Conservation (phyloP, 2,888 invertebrate species). For the Spisula subtruncata region DNA sequence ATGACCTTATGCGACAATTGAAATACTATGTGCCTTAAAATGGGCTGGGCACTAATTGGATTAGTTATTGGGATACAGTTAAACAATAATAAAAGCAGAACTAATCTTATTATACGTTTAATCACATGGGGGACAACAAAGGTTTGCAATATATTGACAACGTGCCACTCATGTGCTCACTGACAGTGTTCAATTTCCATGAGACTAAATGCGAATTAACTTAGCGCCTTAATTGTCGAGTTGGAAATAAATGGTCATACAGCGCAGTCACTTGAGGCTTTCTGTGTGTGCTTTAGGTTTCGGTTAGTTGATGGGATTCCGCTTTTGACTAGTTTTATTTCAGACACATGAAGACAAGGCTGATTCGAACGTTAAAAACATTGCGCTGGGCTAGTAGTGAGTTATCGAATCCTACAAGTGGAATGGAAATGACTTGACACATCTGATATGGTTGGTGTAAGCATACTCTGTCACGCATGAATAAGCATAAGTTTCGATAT, state of each 20-base stretch:
- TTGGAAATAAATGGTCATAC: neutral
- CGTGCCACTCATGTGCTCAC: too few species aligned
- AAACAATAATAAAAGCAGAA: neutral
- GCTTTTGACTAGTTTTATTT: neutral
- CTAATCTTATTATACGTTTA: neutral
- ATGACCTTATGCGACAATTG: neutral
- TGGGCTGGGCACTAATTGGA: neutral
- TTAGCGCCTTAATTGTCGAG: neutral
- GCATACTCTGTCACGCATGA: too few species aligned
- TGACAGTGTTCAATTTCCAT: neutral
- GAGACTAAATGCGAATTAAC: neutral
- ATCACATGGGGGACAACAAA: slow-evolving; percentile 11
- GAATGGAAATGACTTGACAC: neutral
- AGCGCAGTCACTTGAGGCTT: too few species aligned
- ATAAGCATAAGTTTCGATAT: too few species aligned
- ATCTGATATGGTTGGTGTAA: too few species aligned
- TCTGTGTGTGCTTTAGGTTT: too few species aligned
- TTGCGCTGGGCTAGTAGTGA: neutral
- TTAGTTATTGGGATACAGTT: neutral
- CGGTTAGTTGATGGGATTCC: neutral
- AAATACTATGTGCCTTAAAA: neutral
- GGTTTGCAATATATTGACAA: neutral
- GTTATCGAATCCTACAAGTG: neutral
- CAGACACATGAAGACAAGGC: neutral
- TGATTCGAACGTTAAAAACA: neutral